These are phyloP conservation scores for Bombus superbus DNA, from an alignment of 1,140 invertebrate species.

Conservation along the genomic window DNA sequence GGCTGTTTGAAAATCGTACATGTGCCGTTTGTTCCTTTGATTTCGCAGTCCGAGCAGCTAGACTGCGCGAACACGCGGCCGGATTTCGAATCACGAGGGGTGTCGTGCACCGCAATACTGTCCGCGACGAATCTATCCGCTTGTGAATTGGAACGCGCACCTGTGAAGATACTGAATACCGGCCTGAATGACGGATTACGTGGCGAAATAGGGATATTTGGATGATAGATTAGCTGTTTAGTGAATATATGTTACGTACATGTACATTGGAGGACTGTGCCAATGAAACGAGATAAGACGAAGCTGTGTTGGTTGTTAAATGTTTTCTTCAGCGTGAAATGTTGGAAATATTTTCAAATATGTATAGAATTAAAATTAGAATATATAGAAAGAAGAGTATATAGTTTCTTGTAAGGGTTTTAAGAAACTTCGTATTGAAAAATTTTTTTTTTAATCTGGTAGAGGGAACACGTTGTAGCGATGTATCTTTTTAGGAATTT, in stretches of 20 bases:
- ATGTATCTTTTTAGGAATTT: too few relatives aligned
- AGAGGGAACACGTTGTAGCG: neutral
- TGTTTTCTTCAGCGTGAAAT: neutral
- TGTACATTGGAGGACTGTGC: neutral
- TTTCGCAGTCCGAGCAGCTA: neutral
- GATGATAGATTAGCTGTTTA: neutral
- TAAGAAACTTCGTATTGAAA: too few relatives aligned
- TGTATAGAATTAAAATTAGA: too few relatives aligned
- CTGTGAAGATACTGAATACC: neutral
- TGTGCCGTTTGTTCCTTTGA: constrained; percentile 22
- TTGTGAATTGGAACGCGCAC: neutral
- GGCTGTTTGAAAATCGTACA: constrained; percentile 19
- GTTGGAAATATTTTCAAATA: neutral
- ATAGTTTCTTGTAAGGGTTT: too few relatives aligned
- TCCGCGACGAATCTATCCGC: neutral
- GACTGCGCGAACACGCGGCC: neutral
- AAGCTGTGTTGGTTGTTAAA: neutral
- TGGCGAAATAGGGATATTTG: neutral
- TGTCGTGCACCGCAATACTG: neutral
- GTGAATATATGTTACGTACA: neutral
- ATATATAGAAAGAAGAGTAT: too few relatives aligned
- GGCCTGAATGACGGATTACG: neutral
- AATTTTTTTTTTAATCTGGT: neutral
- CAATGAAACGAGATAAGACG: neutral
- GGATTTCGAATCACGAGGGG: constrained; percentile 3